Evolutionary conservation across 1,140 invertebrate species (phyloP).

Genomic region (Pseudomyrmex concolor): DNA sequence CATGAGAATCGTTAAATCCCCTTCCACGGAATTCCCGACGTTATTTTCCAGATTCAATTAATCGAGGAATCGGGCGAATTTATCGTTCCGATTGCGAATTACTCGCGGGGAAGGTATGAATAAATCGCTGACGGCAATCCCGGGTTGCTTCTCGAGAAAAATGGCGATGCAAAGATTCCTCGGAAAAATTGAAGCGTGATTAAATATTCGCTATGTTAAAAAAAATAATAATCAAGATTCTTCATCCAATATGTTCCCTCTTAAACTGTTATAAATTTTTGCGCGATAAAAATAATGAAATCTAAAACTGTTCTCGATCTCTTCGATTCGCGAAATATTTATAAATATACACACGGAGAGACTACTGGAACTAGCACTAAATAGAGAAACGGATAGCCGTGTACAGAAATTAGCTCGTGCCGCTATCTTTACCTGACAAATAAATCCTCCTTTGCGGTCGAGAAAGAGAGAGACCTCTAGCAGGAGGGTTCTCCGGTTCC

Average conservation of each 20-base stretch:
- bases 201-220: no score
- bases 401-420: constrained; percentile 66
- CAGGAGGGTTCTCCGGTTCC: constrained; percentile 7
- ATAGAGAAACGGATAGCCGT: constrained; percentile 39
- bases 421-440: constrained; percentile 68
- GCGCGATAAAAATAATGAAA: not conserved
- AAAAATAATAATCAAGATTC: not conserved
- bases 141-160: not conserved
- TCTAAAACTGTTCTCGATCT: not conserved
- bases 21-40: constrained; percentile 50
- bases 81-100: constrained; percentile 60
- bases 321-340: constrained; percentile 1
- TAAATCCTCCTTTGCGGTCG: constrained; percentile 63
- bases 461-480: not conserved
- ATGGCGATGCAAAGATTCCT: not conserved
- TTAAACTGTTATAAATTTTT: not conserved
- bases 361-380: not conserved
- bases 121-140: constrained; percentile 14
- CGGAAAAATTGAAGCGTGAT: not conserved
- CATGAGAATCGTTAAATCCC: constrained; percentile 62
- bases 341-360: not conserved
- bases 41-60: constrained; percentile 73
- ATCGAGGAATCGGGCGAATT: constrained; percentile 63
- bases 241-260: not conserved
- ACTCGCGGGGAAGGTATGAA: not conserved